Evolutionary conservation across 2,888 invertebrate species (phyloP), one percentile per base, ranked within the genome.

Genomic region (Drosophila siamana): DNA sequence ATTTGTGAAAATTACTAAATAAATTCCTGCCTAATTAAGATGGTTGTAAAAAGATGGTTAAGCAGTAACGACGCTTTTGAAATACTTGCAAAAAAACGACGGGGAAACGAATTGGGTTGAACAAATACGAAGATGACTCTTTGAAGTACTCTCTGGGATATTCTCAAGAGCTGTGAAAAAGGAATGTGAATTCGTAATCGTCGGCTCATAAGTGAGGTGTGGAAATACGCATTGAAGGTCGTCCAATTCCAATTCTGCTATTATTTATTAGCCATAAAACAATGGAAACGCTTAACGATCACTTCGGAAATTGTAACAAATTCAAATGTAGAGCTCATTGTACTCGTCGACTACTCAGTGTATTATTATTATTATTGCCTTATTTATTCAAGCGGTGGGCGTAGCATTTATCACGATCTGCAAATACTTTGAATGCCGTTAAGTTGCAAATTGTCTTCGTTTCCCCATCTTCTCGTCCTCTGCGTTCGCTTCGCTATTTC

Each of bases 361-460:
- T 66, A 52, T 60, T 70, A 62, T 65, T 66, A 52, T 60, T 70
- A 62, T 65, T 74, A 70, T 76, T 73, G 63, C 59, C 63, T 63
- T 73, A 73, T 78, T 80, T 60, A 65, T 61, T 69, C 43, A 66
- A 67, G 46, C 51, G 7, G 87, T 86, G 83, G 87, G 83, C 87
- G 83, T 86, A 84, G 65, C 83, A 54, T 69, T 66, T 75, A 84
- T 80, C 83, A 86, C 85, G 82, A 86, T 68, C 79, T 54, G 62
- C 80, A 82, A 81, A 81, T 78, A 72, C 67, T 76, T 73, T 69
- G 64, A 74, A 78, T 70, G 67, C 69, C 72, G 67, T 74, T 50
- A 67, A 79, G 65, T 78, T 79, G 74, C 59, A 61, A 77, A 76
- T 69, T 66, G 62, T 57, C 50, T 54, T 26, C 9, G 19, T 41